Evolutionary conservation across 2,797 vertebrate species (phyloP).

Genomic region (Cichlasoma orientale): DNA sequence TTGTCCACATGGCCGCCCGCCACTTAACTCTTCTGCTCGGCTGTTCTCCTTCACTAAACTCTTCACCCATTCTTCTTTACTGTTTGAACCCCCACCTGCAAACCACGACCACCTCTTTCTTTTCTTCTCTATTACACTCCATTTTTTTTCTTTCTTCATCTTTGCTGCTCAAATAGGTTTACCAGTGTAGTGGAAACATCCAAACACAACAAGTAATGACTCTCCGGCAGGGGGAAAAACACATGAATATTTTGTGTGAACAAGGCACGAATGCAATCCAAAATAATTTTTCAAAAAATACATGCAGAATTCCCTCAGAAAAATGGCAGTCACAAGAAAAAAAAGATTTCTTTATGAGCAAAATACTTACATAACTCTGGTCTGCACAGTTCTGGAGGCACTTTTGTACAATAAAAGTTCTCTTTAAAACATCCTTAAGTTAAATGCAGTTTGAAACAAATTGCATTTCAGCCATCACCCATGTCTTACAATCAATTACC

Average conservation of each 20-base stretch:
- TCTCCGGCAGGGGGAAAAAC: background rate
- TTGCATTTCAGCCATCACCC: background rate
- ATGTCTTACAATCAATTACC: background rate
- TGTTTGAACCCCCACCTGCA: background rate
- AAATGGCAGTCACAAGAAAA: background rate
- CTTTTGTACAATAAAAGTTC: background rate
- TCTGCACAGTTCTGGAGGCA: background rate
- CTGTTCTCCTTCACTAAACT: conserved; percentile 1
- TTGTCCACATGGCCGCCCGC: conserved; percentile 8
- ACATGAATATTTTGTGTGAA: background rate
- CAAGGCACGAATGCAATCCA: background rate
- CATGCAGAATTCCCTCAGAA: background rate
- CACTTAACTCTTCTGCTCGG: background rate
- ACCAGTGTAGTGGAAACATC: conserved; percentile 4
- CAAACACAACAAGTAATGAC: background rate
- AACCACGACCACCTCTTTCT: background rate
- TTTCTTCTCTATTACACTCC: background rate
- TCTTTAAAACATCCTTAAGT: background rate
- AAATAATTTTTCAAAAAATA: background rate
- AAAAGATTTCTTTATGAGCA: background rate
- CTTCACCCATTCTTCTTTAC: background rate
- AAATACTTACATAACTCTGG: background rate
- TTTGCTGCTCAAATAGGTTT: background rate
- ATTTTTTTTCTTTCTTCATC: background rate
- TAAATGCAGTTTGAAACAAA: background rate